A percentile compares a stretch with the other conserved stretches of the same genome.
Evolutionary conservation across 2,888 invertebrate genomes (phyloP).

Genomic region (Balanococcus diminutus): DNA sequence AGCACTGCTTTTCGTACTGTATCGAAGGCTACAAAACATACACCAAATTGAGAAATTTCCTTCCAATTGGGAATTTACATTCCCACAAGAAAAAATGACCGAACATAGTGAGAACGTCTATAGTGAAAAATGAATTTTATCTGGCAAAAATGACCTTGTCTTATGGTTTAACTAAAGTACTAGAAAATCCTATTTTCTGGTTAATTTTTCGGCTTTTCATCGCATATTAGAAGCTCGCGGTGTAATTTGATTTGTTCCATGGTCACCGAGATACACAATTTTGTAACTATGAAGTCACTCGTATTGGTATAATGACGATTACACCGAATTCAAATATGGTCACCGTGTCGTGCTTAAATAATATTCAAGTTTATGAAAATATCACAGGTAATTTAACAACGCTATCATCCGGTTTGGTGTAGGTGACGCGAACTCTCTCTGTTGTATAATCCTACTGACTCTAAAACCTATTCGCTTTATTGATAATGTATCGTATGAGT

Average conservation of each 20-base stretch:
- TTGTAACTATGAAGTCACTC: no score
- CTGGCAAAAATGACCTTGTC: background rate
- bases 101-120: no score
- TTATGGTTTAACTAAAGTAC: background rate
- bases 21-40: background rate
- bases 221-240: background rate
- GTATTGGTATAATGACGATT: background rate
- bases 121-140: background rate
- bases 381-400: background rate
- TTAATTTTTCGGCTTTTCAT: background rate
- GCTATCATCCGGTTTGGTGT: conserved; percentile 4
- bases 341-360: background rate
- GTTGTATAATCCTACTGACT: conserved; percentile 1
- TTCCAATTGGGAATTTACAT: background rate
- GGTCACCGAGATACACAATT: background rate
- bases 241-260: conserved; percentile 4
- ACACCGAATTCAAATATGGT: background rate
- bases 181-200: conserved; percentile 16
- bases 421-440: background rate
- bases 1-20: background rate
- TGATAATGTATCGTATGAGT: background rate
- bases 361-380: background rate
- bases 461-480: background rate
- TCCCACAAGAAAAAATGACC: no score
- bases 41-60: background rate